Evolutionary conservation across 2,113 vertebrate species (phyloP).

Genomic region (Diglossa brunneiventris): DNA sequence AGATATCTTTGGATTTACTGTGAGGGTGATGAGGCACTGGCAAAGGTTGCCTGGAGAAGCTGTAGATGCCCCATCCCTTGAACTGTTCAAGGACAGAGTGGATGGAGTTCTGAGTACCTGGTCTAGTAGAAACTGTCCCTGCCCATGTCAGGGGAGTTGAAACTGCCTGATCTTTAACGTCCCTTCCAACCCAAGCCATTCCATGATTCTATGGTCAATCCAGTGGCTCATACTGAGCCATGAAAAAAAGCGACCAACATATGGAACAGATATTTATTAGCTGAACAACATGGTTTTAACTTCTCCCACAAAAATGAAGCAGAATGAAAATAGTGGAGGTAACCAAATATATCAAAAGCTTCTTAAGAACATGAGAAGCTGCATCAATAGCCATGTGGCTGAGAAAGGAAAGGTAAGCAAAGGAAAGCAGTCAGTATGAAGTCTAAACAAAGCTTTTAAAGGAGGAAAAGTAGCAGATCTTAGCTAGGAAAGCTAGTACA

Average conservation of each 20-base stretch:
- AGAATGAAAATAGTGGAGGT: not conserved
- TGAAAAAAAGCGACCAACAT: not conserved
- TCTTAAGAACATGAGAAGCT: not conserved
- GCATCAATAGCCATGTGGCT: not conserved
- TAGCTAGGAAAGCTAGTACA: not conserved
- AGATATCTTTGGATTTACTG: not conserved
- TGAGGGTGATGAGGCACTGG: not conserved
- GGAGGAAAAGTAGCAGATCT: not conserved
- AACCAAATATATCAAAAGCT: not conserved
- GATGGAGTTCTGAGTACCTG: not conserved
- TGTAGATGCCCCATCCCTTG: not conserved
- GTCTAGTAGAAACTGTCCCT: not conserved
- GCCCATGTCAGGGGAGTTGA: not conserved
- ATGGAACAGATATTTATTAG: not conserved
- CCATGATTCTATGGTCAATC: not conserved
- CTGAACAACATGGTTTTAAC: not conserved
- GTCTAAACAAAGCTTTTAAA: not conserved
- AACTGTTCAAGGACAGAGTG: not conserved
- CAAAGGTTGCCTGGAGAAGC: not conserved
- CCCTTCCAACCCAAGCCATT: not conserved
- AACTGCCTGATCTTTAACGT: not conserved
- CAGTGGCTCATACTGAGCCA: not conserved
- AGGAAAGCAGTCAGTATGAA: not conserved
- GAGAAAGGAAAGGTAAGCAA: not conserved
- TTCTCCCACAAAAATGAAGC: not conserved